Conservation (phyloP, 2,797 vertebrate genomes). For the Acrossocheilus fasciatus region DNA sequence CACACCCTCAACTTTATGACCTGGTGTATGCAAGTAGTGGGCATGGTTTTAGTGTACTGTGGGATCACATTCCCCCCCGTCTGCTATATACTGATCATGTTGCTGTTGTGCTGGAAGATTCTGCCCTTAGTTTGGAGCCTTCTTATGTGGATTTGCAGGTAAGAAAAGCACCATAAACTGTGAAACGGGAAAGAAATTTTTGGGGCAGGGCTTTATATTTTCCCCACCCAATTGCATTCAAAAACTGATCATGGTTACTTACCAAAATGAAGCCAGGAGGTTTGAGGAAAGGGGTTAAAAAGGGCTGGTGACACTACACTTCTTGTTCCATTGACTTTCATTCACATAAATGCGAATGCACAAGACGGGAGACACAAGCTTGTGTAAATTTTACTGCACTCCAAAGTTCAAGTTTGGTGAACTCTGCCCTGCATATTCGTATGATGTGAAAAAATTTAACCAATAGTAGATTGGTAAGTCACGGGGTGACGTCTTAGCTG, state of each 20-base stretch:
- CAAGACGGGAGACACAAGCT: not conserved
- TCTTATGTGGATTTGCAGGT: slow-evolving; percentile 67
- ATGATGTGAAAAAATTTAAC: not conserved
- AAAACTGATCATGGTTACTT: not conserved
- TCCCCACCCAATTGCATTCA: not conserved
- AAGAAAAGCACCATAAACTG: not conserved
- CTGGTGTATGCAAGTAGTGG: slow-evolving; percentile 71
- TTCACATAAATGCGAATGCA: not conserved
- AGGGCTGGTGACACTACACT: not conserved
- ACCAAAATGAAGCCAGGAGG: not conserved
- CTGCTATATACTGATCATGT: slow-evolving; percentile 66
- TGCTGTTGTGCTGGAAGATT: slow-evolving; percentile 68
- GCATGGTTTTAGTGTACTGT: slow-evolving; percentile 74
- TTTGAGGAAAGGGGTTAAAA: not conserved
- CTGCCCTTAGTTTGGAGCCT: slow-evolving; percentile 53
- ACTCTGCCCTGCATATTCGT: not conserved
- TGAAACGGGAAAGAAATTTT: not conserved
- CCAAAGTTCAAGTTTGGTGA: not conserved
- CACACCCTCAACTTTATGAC: slow-evolving; percentile 69
- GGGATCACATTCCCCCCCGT: slow-evolving; percentile 73
- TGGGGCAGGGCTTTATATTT: not conserved
- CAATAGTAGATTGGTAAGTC: not conserved
- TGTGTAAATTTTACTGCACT: not conserved
- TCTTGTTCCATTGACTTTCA: not conserved
- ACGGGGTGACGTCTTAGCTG: not conserved